phyloP scores from a whole-genome alignment of 2,797 vertebrate species.

The Alfaro cultratus region DNA sequence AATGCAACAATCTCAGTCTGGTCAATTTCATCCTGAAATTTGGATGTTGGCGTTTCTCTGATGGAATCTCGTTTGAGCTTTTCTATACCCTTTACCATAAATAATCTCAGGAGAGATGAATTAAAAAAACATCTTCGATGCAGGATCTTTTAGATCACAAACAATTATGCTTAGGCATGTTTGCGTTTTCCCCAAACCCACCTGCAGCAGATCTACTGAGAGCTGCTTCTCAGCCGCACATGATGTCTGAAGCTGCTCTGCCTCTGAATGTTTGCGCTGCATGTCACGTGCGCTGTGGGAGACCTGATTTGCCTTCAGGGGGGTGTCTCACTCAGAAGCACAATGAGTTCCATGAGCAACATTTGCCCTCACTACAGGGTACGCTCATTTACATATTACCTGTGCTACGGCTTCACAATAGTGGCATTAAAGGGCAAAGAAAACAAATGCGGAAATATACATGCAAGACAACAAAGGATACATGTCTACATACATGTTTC shows the following conservation, averaged over 20 bases:
- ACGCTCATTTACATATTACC: slow-evolving; percentile 1
- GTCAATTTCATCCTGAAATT: not conserved
- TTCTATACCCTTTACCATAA: not conserved
- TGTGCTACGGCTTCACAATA: not conserved
- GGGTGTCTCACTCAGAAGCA: slow-evolving; percentile 28
- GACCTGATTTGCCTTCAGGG: not conserved
- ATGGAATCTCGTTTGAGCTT: not conserved
- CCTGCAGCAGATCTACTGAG: not conserved
- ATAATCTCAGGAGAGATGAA: not conserved
- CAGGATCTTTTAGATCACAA: not conserved
- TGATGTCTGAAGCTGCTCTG: not conserved
- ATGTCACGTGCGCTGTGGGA: not conserved
- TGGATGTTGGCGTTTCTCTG: not conserved
- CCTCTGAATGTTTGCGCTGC: not conserved
- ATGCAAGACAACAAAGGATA: not conserved
- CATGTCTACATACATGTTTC: not conserved
- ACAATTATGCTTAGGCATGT: not conserved
- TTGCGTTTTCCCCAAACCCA: not conserved
- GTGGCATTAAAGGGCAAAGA: slow-evolving; percentile 1
- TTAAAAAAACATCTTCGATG: not conserved
- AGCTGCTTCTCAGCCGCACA: not conserved
- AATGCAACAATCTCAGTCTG: too few relatives aligned
- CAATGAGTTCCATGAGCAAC: slow-evolving; percentile 30
- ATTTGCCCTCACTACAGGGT: slow-evolving; percentile 37
- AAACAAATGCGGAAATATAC: not conserved